Evolutionary conservation across 2,797 vertebrate genomes (phyloP), one percentile per base, ranked within the genome.

Genomic region (Hydrocynus forskahlii): DNA sequence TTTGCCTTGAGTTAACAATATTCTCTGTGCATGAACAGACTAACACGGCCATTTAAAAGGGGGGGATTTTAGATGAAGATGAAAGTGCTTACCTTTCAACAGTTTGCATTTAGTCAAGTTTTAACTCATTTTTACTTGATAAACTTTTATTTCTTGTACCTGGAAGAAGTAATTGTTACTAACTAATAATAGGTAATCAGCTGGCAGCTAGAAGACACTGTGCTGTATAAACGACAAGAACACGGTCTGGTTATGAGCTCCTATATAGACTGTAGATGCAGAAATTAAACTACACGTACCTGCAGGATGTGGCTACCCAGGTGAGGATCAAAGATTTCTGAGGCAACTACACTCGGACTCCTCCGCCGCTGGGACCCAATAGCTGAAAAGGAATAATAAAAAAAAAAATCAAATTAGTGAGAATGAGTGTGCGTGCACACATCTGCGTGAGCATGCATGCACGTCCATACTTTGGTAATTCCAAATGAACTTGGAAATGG

Each of bases 231-330:
- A 23, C 19, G 45, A 48, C 12, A 12, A 48, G 45, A 45, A 50
- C 68, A 52, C 7, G 25, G 48, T 45, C 43, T 8, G 43, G 7
- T 25, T 8, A 52, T 70, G 64, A 50, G 59, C 35, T 19, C 21
- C 4, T 57, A 13, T 12, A 23, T 70, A 14, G 25, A 4, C 23
- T 25, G n/a, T 19, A 38, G 16, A 59, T 66, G 35, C 16, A 55
- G 14, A 64, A 13, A 10, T 52, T 17, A 70, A 80, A 66, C 17
- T 73, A 57, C 19, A 89, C 91, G 77, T 97, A 99, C 97, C 97
- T 99, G 97, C 89, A 99, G 93, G 92, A 99, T 98, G 95, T 99
- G 97, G 94, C 97, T 99, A 92, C 97, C 97, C 93, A 98, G 95
- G 93, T 99, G 97, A 91, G 96, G 96, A 84, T 99, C 97, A 89